Percentiles rank a stretch among this genome's conserved stretches.
phyloP scores from a whole-genome alignment of 1,140 invertebrate genomes.

The Nymphalis io region DNA sequence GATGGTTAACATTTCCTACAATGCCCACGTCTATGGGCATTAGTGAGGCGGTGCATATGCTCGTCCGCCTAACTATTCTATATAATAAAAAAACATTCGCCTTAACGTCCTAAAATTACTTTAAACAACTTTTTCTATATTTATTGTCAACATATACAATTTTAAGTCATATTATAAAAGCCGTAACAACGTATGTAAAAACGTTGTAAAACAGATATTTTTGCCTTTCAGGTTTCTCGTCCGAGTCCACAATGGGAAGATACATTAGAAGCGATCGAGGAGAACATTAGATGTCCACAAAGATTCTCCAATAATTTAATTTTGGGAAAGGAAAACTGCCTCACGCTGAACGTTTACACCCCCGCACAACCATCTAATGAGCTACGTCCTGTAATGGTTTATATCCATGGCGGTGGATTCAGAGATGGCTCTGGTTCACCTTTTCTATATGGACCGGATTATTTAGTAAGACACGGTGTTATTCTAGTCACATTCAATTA shows the following conservation, averaged over 20 bases:
- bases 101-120: no score
- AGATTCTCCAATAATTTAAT: constrained; percentile 60
- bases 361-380: constrained; percentile 49
- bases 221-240: constrained; percentile 76
- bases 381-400: constrained; percentile 80
- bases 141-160: no score
- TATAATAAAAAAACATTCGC: no score
- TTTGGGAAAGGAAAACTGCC: constrained; percentile 73
- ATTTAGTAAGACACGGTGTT: constrained; percentile 83
- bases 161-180: no score
- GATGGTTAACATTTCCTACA: no score
- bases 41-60: no score
- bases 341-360: constrained; percentile 78
- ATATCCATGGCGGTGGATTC: constrained; percentile 84
- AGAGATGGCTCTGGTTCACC: constrained; percentile 79
- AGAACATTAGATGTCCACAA: constrained; percentile 80
- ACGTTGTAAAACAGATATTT: no score
- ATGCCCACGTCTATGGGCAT: no score
- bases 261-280: constrained; percentile 79
- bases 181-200: no score
- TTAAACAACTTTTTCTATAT: no score
- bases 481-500: constrained; percentile 87
- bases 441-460: constrained; percentile 82
- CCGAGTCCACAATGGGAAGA: constrained; percentile 81
- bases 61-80: no score